Evolutionary conservation across 2,888 invertebrate species (phyloP).

Genomic region (Trissolcus japonicus): DNA sequence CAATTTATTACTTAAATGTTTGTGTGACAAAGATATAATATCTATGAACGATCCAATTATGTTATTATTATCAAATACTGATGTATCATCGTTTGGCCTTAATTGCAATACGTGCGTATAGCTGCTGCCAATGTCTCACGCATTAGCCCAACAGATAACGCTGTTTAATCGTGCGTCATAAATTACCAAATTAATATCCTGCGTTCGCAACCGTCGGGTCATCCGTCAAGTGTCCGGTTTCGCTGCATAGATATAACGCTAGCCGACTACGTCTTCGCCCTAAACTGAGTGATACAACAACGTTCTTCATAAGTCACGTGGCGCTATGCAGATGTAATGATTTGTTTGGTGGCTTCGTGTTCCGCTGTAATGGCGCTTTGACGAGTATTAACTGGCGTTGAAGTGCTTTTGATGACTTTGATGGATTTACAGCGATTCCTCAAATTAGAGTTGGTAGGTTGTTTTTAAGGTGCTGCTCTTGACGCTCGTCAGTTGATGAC

Average conservation of each 20-base stretch:
- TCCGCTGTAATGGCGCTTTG: conserved; percentile 39
- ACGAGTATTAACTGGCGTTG: conserved; percentile 47
- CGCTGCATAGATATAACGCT: conserved; percentile 66
- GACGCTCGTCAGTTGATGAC: conserved; percentile 29
- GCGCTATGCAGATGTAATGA: conserved; percentile 49
- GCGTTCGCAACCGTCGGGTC: conserved; percentile 70
- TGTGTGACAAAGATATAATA: background rate
- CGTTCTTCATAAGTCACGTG: conserved; percentile 50
- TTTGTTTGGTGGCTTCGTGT: conserved; percentile 44
- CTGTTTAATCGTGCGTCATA: conserved; percentile 74
- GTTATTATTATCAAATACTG: conserved; percentile 39
- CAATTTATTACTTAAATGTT: background rate
- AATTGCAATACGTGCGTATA: conserved; percentile 24
- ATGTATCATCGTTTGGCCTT: conserved; percentile 39
- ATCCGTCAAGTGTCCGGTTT: conserved; percentile 74
- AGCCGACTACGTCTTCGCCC: conserved; percentile 44
- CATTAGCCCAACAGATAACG: conserved; percentile 74
- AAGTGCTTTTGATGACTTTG: conserved; percentile 41
- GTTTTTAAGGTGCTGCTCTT: conserved; percentile 20
- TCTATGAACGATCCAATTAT: conserved; percentile 3
- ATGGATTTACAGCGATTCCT: conserved; percentile 33
- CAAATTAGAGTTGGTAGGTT: background rate
- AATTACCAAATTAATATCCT: conserved; percentile 76
- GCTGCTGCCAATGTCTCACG: conserved; percentile 73
- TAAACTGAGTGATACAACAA: conserved; percentile 47